Evolutionary conservation across 2,113 vertebrate species (phyloP), one percentile per base, ranked within the genome.

Genomic region (Myocastor coypus): DNA sequence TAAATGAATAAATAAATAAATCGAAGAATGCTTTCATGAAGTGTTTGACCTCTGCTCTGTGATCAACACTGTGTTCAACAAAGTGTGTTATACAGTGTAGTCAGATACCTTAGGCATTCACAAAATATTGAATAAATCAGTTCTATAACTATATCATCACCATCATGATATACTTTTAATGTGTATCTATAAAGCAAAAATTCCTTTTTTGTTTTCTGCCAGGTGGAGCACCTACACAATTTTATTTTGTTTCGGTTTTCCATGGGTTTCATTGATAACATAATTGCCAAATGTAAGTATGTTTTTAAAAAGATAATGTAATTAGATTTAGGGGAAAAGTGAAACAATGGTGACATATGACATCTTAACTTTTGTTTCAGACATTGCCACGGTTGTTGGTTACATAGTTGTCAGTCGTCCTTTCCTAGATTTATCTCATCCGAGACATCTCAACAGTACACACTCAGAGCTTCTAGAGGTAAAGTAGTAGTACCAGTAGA

Each of bases 231-330:
- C 83, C 98, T 99, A 84, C 99, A 99, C 97, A 99, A 99, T 95
- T 99, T 99, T 97, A 99, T 99, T 98, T 98, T 99, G 97, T 99
- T 99, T 96, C 99, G 99, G 32, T 99, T 99, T 98, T 99, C 99
- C 55, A 99, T 99, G 99, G 99, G 99, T n/a, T 99, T 99, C 98
- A 98, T 99, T 96, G 99, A 99, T 97, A 99, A 98, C 92, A 99
- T 99, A 77, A 98, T 99, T 96, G 99, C 99, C 97, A 99, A 99
- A 98, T 99, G 99, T 99, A 98, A 99, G 99, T 98, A 40, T 95
- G 24, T n/a, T 73, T 73, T 92, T 94, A 37, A 87, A 92, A 95
- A 87, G 59, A 42, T 90, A 11, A 61, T 68, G 5, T 3, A 61
- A 5, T 85, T 63, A 57, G 78, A 0, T 37, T 77, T 94, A 40